phyloP scores from a whole-genome alignment of 2,113 vertebrate genomes.

The Seriola rivoliana region DNA sequence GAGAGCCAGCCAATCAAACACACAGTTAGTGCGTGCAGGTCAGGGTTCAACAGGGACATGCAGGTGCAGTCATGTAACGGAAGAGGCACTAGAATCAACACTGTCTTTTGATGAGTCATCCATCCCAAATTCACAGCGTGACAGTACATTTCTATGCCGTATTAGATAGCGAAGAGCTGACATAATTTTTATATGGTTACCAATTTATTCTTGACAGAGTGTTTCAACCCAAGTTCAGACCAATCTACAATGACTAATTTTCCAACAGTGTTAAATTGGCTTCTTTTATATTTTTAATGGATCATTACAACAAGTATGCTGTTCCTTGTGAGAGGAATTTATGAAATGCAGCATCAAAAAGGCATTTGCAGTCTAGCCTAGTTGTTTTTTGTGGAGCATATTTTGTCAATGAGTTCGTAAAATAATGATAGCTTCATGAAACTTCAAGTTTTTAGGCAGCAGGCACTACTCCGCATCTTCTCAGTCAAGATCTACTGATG shows the following conservation, averaged over 20 bases:
- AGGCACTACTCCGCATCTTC: not conserved
- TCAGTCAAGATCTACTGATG: not conserved
- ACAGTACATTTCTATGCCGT: conserved; percentile 14
- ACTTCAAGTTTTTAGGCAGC: not conserved
- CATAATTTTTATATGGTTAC: not conserved
- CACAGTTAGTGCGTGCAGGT: conserved; percentile 63
- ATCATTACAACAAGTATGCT: not conserved
- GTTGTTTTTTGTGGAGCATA: not conserved
- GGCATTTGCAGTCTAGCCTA: not conserved
- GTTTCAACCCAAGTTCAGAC: not conserved
- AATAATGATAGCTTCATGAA: not conserved
- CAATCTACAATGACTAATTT: not conserved
- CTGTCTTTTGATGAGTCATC: not conserved
- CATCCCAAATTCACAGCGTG: conserved; percentile 45
- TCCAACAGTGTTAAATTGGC: not conserved
- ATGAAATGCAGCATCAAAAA: not conserved
- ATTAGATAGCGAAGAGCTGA: not conserved
- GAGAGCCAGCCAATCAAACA: conserved; percentile 51
- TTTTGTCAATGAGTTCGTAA: not conserved
- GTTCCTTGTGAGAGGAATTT: not conserved
- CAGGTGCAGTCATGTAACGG: conserved; percentile 27
- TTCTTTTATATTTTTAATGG: not conserved
- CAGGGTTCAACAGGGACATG: conserved; percentile 48
- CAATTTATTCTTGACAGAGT: not conserved
- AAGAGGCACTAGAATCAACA: conserved; percentile 1